These are phyloP conservation scores for Heliconius cydno DNA, from an alignment of 2,888 invertebrate species.

Conservation along the genomic window DNA sequence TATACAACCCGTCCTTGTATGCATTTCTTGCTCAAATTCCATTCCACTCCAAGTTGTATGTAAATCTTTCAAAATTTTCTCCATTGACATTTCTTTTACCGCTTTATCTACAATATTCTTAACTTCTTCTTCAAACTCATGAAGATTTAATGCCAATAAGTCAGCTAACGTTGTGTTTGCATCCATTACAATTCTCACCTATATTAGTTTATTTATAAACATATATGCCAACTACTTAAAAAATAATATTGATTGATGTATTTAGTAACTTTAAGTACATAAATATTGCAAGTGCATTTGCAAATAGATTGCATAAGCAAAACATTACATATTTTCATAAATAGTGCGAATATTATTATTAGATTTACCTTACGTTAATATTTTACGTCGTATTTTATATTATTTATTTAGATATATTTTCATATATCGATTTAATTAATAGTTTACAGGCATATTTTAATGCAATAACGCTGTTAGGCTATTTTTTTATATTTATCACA, in stretches of 20 bases:
- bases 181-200: constrained; percentile 98
- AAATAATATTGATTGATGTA: neutral
- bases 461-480: neutral
- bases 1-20: constrained; percentile 93
- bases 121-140: constrained; percentile 98
- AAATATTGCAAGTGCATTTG: neutral
- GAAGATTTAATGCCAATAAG: constrained; percentile 94
- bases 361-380: neutral
- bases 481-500: constrained; percentile 8
- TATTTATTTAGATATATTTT: neutral
- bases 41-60: constrained; percentile 96
- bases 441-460: constrained; percentile 1
- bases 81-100: constrained; percentile 99
- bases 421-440: neutral
- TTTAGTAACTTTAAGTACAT: neutral
- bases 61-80: constrained; percentile 95
- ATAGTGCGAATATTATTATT: neutral
- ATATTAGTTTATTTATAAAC: constrained; percentile 46
- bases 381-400: constrained; percentile 1
- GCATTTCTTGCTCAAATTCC: constrained; percentile 96
- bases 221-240: neutral
- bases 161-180: constrained; percentile 95
- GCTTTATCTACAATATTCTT: constrained; percentile 99
- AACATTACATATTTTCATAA: neutral
- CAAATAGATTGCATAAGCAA: constrained; percentile 11